Percentiles rank a stretch among this genome's conserved stretches.
Conservation (phyloP, 2,888 invertebrate genomes). For the Lamellibrachia satsuma region DNA sequence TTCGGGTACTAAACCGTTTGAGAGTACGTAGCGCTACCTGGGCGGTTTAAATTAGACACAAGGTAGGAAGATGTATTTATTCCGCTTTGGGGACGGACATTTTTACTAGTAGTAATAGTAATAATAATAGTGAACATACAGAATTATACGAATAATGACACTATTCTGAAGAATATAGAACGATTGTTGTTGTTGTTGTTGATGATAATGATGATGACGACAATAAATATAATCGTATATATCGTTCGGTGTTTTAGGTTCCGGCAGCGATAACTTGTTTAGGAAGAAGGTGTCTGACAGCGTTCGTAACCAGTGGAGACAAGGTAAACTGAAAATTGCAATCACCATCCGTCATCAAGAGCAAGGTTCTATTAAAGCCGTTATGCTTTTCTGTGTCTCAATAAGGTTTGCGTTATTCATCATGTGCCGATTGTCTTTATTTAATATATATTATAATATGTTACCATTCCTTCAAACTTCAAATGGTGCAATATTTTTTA, state of each 20-base stretch:
- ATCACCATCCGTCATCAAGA: too few relatives aligned
- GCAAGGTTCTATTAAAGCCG: too few relatives aligned
- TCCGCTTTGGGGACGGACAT: too few relatives aligned
- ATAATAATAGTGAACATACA: too few relatives aligned
- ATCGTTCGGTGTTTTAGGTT: neutral
- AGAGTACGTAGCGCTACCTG: too few relatives aligned
- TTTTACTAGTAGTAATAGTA: too few relatives aligned
- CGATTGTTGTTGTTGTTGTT: neutral
- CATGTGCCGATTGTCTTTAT: neutral
- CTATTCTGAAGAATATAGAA: too few relatives aligned
- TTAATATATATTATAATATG: neutral
- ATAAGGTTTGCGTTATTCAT: neutral
- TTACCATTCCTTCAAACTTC: neutral
- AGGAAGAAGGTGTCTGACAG: neutral
- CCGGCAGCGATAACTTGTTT: neutral
- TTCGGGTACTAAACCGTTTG: too few relatives aligned
- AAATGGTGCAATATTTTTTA: neutral
- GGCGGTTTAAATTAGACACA: too few relatives aligned
- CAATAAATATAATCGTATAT: neutral
- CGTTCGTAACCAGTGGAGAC: neutral
- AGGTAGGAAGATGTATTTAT: too few relatives aligned
- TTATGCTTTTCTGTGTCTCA: too few relatives aligned
- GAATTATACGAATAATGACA: too few relatives aligned
- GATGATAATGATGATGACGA: neutral
- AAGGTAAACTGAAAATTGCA: neutral